Percentiles rank a stretch among this genome's conserved stretches.
Evolutionary conservation across 1,140 invertebrate genomes (phyloP).

Genomic region (Trachymyrmex cornetzi): DNA sequence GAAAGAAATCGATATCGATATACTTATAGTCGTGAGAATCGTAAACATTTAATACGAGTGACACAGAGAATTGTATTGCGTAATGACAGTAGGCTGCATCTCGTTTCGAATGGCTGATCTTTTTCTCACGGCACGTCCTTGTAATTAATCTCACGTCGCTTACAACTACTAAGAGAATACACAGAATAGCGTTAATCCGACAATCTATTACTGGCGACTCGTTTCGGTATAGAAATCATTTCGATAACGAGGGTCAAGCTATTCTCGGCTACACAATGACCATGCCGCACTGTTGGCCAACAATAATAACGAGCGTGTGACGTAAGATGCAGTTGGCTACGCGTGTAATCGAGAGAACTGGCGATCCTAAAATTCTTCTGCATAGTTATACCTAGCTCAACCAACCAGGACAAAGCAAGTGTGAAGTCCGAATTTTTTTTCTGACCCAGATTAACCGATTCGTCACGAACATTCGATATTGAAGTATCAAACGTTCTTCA

Average conservation of each 20-base stretch:
- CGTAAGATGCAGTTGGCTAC: constrained; percentile 55
- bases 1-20: constrained; percentile 11
- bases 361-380: constrained; percentile 51
- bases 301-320: constrained; percentile 54
- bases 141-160: constrained; percentile 53
- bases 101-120: background rate
- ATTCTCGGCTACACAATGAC: constrained; percentile 64
- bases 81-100: background rate
- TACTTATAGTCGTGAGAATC: constrained; percentile 40
- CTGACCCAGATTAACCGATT: constrained; percentile 6
- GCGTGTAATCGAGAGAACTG: constrained; percentile 53
- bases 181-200: background rate
- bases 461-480: background rate
- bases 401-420: background rate
- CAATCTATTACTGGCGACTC: constrained; percentile 66
- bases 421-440: constrained; percentile 14
- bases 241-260: constrained; percentile 71
- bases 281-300: constrained; percentile 30
- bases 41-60: constrained; percentile 27
- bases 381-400: background rate
- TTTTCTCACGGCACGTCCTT: constrained; percentile 44
- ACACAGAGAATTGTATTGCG: background rate
- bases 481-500: constrained; percentile 3
- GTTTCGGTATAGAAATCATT: constrained; percentile 53
- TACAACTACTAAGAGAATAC: constrained; percentile 2